Conservation (phyloP, 1,140 invertebrate genomes). For the Caerostris darwini region DNA sequence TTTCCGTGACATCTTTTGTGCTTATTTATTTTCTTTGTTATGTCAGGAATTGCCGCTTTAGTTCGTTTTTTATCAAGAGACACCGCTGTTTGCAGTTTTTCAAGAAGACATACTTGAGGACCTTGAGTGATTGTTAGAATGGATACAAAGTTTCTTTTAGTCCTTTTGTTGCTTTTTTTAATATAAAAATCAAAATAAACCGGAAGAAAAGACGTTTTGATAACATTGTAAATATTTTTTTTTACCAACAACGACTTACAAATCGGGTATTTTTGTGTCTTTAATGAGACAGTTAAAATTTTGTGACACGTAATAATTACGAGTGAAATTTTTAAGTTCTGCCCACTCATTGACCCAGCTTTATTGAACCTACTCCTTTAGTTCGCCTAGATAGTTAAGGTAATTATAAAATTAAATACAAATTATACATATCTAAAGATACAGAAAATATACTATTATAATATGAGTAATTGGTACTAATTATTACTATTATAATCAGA, state of each 20-base stretch:
- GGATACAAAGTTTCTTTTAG: neutral
- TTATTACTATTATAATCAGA: too few relatives aligned
- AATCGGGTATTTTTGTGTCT: too few relatives aligned
- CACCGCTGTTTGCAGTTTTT: neutral
- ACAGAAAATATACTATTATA: too few relatives aligned
- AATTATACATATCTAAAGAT: too few relatives aligned
- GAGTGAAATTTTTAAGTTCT: too few relatives aligned
- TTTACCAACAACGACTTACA: neutral
- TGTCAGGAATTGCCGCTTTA: neutral
- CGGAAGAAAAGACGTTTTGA: neutral
- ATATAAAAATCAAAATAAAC: neutral
- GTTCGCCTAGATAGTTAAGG: too few relatives aligned
- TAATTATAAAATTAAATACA: too few relatives aligned
- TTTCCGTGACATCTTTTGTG: neutral
- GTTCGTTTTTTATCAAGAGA: neutral
- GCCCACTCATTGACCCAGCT: too few relatives aligned
- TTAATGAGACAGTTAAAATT: too few relatives aligned
- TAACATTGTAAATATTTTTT: neutral
- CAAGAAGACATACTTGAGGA: neutral
- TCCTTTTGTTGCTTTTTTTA: neutral
- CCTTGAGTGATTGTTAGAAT: neutral
- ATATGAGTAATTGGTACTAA: too few relatives aligned
- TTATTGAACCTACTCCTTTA: too few relatives aligned
- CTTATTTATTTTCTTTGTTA: neutral
- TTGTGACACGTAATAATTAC: too few relatives aligned